Evolutionary conservation across 2,888 invertebrate species (phyloP).

Genomic region (Drosophila picticornis): DNA sequence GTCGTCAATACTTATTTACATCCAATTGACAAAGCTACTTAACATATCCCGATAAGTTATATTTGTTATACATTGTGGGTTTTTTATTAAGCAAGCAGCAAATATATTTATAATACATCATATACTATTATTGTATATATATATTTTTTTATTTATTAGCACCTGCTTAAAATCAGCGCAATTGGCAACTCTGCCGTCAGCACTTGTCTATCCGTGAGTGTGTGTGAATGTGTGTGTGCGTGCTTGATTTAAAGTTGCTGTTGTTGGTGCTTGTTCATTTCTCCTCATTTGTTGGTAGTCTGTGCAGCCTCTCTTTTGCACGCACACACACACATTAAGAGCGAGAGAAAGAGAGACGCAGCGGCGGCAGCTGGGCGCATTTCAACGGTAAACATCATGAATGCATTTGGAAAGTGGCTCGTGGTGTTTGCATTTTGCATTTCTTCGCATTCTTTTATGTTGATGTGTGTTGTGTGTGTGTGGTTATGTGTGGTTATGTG

Average conservation of each 20-base stretch:
- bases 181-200: constrained; percentile 50
- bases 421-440: constrained; percentile 80
- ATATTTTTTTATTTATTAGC: background rate
- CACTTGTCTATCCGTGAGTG: constrained; percentile 17
- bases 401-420: constrained; percentile 83
- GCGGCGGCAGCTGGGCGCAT: constrained; percentile 73
- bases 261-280: constrained; percentile 59
- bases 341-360: constrained; percentile 17
- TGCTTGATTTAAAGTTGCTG: constrained; percentile 34
- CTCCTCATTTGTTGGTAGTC: constrained; percentile 62
- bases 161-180: constrained; percentile 31
- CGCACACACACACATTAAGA: constrained; percentile 23
- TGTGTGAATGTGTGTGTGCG: constrained; percentile 29
- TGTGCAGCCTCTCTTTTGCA: constrained; percentile 51
- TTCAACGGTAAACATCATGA: constrained; percentile 81
- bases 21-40: background rate
- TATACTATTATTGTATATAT: background rate
- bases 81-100: background rate
- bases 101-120: background rate
- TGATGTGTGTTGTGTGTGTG: constrained; percentile 60
- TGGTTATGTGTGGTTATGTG: constrained; percentile 39
- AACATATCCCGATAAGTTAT: background rate
- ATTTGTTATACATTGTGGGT: background rate
- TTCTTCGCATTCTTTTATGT: constrained; percentile 81
- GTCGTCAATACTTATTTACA: constrained; percentile 11